phyloP scores from a whole-genome alignment of 2,113 vertebrate species.

The Sardina pilchardus region DNA sequence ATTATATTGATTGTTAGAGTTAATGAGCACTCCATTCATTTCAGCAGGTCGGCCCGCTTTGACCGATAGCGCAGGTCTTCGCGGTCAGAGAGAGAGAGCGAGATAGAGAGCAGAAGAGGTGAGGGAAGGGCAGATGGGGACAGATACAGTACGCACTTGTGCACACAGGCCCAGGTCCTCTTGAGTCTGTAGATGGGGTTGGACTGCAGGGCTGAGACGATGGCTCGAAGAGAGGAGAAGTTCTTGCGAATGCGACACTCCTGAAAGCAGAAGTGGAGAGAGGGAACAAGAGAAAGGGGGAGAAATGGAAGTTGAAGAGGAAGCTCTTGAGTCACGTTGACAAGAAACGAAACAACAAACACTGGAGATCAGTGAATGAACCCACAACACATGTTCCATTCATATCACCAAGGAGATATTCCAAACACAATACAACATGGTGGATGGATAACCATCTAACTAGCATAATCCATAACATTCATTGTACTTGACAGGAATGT shows the following conservation, averaged over 20 bases:
- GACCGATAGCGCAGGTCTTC: not conserved
- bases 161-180: slow-evolving; percentile 82
- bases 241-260: slow-evolving; percentile 96
- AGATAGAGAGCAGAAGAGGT: not conserved
- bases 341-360: not conserved
- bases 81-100: not conserved
- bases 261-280: slow-evolving; percentile 63
- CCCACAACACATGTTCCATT: not conserved
- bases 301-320: not conserved
- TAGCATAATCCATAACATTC: no score
- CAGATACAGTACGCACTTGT: slow-evolving; percentile 84
- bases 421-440: not conserved
- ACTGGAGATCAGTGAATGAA: not conserved
- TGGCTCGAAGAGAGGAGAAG: slow-evolving; percentile 91
- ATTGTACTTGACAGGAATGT: no score
- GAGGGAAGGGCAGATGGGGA: not conserved
- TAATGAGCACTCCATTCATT: not conserved
- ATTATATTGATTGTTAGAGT: not conserved
- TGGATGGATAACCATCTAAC: not conserved
- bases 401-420: no score
- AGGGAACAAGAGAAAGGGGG: not conserved
- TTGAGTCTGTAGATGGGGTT: slow-evolving; percentile 93
- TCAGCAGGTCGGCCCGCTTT: not conserved
- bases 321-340: not conserved
- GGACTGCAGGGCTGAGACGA: slow-evolving; percentile 91